A percentile compares a stretch with the other conserved stretches of the same genome.
These are phyloP conservation scores for Baronia brevicornis DNA, from an alignment of 2,888 invertebrate genomes.

Conservation along the genomic window DNA sequence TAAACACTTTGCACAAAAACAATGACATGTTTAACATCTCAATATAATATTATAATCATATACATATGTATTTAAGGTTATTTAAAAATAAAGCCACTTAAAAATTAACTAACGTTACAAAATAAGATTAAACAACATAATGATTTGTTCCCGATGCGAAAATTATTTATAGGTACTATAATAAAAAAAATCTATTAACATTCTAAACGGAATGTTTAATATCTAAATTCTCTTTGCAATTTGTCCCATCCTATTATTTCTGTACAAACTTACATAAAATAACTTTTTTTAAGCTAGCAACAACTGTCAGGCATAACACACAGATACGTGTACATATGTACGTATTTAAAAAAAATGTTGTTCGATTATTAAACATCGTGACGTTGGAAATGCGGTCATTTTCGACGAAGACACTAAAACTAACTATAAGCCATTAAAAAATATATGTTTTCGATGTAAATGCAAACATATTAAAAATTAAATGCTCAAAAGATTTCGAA, in stretches of 20 bases:
- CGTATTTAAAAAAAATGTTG: constrained; percentile 41
- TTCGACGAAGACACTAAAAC: no score
- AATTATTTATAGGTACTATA: constrained; percentile 55
- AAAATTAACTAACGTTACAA: constrained; percentile 74
- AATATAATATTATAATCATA: constrained; percentile 68
- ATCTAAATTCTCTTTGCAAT: constrained; percentile 75
- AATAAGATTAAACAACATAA: constrained; percentile 76
- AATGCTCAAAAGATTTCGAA: constrained; percentile 66
- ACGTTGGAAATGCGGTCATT: constrained; percentile 64
- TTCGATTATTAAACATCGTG: constrained; percentile 43
- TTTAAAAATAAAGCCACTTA: constrained; percentile 71
- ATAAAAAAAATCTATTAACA: constrained; percentile 70
- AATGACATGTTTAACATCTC: constrained; percentile 72
- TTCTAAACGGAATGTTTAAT: constrained; percentile 75
- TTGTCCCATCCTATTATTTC: constrained; percentile 73
- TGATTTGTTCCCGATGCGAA: constrained; percentile 74
- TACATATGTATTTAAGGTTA: constrained; percentile 65
- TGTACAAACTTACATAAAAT: constrained; percentile 73
- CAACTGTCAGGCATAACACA: constrained; percentile 66
- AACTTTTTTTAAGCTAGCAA: constrained; percentile 68
- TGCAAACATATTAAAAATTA: constrained; percentile 56
- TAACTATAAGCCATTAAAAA: no score
- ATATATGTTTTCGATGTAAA: constrained; percentile 42
- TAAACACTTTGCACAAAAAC: constrained; percentile 71
- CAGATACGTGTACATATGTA: constrained; percentile 51